Base-by-base conservation (phyloP, 2,113 vertebrate species). In the Alethe diademata region DNA sequence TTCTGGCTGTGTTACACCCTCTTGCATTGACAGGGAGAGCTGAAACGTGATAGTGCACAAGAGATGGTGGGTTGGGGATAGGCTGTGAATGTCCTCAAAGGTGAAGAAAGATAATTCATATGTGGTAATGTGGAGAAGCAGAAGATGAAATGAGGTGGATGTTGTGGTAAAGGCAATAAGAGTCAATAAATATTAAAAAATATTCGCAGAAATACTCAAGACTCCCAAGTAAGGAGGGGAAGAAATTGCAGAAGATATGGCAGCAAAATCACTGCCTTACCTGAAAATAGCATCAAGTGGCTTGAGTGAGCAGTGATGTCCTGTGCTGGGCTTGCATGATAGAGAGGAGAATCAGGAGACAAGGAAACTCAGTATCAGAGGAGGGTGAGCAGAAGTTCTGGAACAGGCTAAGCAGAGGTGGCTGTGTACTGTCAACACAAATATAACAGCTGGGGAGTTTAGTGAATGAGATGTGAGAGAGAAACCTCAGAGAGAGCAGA, bases 301-400 rank as follows among this genome's bases (percentile, higher is more conserved):
- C 62, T 60, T n/a, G 61, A 85, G 78, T 65, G 36, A 75, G 22
- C 66, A 54, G 33, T 8, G 1, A 6, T 78, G 67, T 42, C 20
- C 38, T 82, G 26, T 60, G 45, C 50, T 79, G 50, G 35, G 19
- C 56, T 51, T 69, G 23, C 1, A 1, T 56, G 71, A 13, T 23
- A 42, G 71, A 38, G 53, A 50, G 50, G 25, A 61, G 29, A 74
- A 56, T 3, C 0, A 0, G 16, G 57, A 85, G 74, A 64, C 1
- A 2, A 28, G 74, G 33, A 75, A 43, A 29, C 35, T n/a, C 19
- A 5, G 12, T 53, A 15, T 45, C 0, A 0, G 3, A 65, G 61
- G 29, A 87, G 35, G 14, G 20, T 67, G n/a, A n/a, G 40, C 36
- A 65, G 58, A 75, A 75, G 40, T 65, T 75, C 64, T 92, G 35